These are phyloP conservation scores for Chloroclystis v-ata DNA, from an alignment of 2,888 invertebrate genomes.

Conservation along the genomic window DNA sequence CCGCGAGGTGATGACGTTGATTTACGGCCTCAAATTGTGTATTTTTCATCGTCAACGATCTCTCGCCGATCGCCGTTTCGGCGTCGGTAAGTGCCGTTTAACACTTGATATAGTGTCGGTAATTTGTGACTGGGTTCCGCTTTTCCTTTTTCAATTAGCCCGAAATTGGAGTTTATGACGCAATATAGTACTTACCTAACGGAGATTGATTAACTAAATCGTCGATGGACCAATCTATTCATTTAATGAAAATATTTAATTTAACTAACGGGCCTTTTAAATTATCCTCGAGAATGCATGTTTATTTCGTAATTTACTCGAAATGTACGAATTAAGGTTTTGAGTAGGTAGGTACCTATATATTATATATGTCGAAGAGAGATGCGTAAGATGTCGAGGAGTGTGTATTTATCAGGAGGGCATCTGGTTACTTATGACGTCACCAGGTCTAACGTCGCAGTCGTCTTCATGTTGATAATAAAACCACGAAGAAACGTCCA, in stretches of 20 bases:
- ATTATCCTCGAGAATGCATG: background rate
- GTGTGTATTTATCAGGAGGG: too few relatives aligned
- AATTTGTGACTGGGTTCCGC: constrained; percentile 67
- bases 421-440: too few relatives aligned
- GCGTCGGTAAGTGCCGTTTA: constrained; percentile 75
- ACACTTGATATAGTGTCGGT: constrained; percentile 77
- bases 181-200: constrained; percentile 35
- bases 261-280: constrained; percentile 32
- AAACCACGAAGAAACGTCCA: too few relatives aligned
- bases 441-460: too few relatives aligned
- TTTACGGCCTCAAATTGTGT: constrained; percentile 75
- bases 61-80: constrained; percentile 67
- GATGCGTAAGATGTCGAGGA: too few relatives aligned
- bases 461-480: too few relatives aligned
- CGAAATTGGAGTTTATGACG: constrained; percentile 66
- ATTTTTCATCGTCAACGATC: constrained; percentile 71
- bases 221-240: constrained; percentile 39
- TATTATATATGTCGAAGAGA: too few relatives aligned
- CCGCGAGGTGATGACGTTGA: constrained; percentile 56
- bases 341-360: too few relatives aligned
- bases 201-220: constrained; percentile 44
- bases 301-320: background rate
- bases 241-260: constrained; percentile 44
- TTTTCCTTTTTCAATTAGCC: constrained; percentile 74
- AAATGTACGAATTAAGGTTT: too few relatives aligned